These are phyloP conservation scores for Lepidiolamprologus cunningtoni DNA, from an alignment of 2,113 vertebrate genomes.

Conservation along the genomic window DNA sequence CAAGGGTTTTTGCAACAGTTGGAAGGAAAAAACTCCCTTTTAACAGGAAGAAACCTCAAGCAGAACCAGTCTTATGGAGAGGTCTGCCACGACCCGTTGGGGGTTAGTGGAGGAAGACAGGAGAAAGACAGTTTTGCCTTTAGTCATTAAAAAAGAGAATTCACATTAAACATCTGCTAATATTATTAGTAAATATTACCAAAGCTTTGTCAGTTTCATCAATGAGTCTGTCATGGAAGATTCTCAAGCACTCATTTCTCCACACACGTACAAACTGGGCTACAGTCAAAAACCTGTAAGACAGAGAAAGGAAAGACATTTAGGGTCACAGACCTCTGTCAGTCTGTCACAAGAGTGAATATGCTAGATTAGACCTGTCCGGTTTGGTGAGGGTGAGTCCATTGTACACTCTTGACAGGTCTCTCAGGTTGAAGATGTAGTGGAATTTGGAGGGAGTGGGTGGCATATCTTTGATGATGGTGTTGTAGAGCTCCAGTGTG, in stretches of 20 bases:
- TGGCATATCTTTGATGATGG: conserved; percentile 81
- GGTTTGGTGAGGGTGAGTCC: conserved; percentile 82
- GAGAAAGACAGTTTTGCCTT: not conserved
- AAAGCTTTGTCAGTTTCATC: conserved; percentile 82
- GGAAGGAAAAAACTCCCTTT: not conserved
- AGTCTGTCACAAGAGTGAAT: not conserved
- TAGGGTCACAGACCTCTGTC: not conserved
- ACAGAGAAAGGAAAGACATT: not conserved
- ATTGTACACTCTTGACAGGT: conserved; percentile 86
- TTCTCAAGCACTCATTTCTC: conserved; percentile 93
- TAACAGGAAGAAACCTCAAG: not conserved
- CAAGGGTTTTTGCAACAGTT: not conserved
- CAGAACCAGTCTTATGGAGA: not conserved
- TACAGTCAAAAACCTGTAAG: conserved; percentile 78
- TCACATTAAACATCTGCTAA: not conserved
- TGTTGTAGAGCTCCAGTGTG: conserved; percentile 84
- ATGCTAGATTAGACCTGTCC: conserved; percentile 71
- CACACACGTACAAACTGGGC: conserved; percentile 89
- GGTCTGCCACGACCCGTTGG: not conserved
- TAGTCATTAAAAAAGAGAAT: not conserved
- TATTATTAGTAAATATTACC: conserved; percentile 57
- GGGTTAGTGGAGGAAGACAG: not conserved
- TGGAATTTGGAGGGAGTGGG: conserved; percentile 96
- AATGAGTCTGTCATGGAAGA: conserved; percentile 92
- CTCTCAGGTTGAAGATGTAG: conserved; percentile 94